A percentile compares a stretch with the other conserved stretches of the same genome.
These are phyloP conservation scores for Adoxophyes honmai DNA, from an alignment of 1,140 invertebrate genomes.

Conservation along the genomic window DNA sequence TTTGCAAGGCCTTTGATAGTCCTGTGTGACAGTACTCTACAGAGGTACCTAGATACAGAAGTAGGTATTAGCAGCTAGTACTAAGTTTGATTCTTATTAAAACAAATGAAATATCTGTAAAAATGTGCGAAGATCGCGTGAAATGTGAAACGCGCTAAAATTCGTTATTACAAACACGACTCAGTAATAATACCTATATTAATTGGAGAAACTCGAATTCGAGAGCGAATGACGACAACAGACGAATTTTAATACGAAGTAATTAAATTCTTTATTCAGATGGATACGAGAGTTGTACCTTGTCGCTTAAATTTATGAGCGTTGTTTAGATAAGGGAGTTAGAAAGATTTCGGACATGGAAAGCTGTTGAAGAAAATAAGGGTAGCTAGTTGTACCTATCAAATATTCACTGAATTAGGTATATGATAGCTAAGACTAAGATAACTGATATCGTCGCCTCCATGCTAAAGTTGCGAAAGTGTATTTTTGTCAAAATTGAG, in stretches of 20 bases:
- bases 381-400: too few relatives aligned
- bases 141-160: neutral
- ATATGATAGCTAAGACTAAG: too few relatives aligned
- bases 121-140: neutral
- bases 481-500: too few relatives aligned
- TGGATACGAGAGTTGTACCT: conserved; percentile 4
- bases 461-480: too few relatives aligned
- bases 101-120: too few relatives aligned
- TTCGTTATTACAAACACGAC: conserved; percentile 12
- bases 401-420: too few relatives aligned
- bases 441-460: too few relatives aligned
- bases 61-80: too few relatives aligned
- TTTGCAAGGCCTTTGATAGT: too few relatives aligned
- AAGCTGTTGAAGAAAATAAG: neutral
- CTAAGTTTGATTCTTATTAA: too few relatives aligned
- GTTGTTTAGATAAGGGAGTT: conserved; percentile 6
- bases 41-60: too few relatives aligned
- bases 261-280: conserved; percentile 14
- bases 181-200: conserved; percentile 13
- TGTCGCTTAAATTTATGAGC: conserved; percentile 7
- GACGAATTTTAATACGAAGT: conserved; percentile 11
- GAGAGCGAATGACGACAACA: conserved; percentile 10
- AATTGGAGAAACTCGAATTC: conserved; percentile 7
- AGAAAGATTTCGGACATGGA: neutral
- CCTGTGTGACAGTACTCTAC: too few relatives aligned